Conservation (phyloP, 2,797 vertebrate genomes). For the Hylomyscus alleni region DNA sequence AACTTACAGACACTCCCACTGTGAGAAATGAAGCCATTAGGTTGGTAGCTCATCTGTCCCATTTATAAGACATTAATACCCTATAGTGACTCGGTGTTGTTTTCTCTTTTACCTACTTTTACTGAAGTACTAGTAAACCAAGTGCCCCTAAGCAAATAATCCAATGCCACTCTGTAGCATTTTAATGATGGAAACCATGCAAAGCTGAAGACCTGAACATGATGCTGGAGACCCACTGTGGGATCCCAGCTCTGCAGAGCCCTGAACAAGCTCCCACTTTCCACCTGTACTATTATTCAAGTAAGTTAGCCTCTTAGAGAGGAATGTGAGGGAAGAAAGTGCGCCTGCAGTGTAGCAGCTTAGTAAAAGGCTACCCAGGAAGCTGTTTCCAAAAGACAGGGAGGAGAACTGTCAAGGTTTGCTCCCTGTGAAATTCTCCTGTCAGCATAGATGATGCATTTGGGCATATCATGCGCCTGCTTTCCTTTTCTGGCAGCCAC, state of each 20-base stretch:
- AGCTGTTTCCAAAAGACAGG: not conserved
- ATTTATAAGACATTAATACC: not conserved
- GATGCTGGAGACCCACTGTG: not conserved
- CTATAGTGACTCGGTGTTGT: not conserved
- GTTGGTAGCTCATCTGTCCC: not conserved
- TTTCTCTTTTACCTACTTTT: not conserved
- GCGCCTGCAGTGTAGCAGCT: not conserved
- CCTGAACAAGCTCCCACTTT: not conserved
- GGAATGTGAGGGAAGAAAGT: not conserved
- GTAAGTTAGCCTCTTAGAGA: not conserved
- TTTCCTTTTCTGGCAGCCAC: conserved; percentile 44
- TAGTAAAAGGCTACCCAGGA: conserved; percentile 9
- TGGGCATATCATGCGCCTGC: not conserved
- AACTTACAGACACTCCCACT: not conserved
- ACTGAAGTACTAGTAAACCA: conserved; percentile 19
- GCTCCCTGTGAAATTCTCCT: conserved; percentile 70
- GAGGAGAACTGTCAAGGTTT: conserved; percentile 61
- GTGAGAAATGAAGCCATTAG: not conserved
- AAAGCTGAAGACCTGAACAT: not conserved
- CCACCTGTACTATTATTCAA: not conserved
- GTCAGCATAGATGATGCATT: conserved; percentile 76
- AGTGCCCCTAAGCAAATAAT: not conserved
- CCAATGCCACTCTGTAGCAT: not conserved
- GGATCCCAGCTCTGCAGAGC: not conserved
- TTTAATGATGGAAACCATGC: not conserved